These are phyloP conservation scores for Anoncus sp. DNA, from an alignment of 2,888 invertebrate genomes.

Conservation along the genomic window DNA sequence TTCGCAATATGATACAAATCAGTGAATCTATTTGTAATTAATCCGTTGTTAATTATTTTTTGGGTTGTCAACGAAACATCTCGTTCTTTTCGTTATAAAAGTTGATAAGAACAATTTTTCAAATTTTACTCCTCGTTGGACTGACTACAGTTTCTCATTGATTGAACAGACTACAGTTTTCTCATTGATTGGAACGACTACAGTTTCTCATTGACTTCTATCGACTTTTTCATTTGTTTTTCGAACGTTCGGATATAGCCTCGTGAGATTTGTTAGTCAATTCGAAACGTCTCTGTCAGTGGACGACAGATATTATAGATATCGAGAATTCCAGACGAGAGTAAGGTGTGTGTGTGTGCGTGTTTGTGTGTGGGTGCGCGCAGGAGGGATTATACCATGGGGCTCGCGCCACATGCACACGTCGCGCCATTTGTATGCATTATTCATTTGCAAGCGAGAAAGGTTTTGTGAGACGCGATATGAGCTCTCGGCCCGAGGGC, in stretches of 20 bases:
- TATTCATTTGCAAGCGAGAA: slow-evolving; percentile 65
- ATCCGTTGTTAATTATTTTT: too few relatives aligned
- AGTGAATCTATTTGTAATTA: background rate
- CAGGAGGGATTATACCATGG: background rate
- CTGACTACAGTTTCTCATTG: too few relatives aligned
- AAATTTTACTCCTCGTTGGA: too few relatives aligned
- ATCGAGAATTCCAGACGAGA: slow-evolving; percentile 19
- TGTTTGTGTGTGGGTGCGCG: background rate
- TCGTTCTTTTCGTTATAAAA: too few relatives aligned
- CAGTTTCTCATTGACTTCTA: background rate
- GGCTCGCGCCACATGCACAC: slow-evolving; percentile 40
- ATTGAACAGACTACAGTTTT: too few relatives aligned
- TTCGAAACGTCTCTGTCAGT: background rate
- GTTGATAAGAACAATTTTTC: background rate
- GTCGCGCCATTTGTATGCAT: slow-evolving; percentile 59
- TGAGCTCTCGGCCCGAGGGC: slow-evolving; percentile 78
- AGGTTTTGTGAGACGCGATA: slow-evolving; percentile 68
- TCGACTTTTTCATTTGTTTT: background rate
- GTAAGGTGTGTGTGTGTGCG: slow-evolving; percentile 20
- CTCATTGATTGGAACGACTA: background rate
- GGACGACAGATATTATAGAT: slow-evolving; percentile 15
- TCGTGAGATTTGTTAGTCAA: background rate
- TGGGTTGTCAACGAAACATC: too few relatives aligned
- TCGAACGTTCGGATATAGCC: background rate
- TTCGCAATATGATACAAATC: too few relatives aligned